These are phyloP conservation scores for Drosophila equinoxialis DNA, from an alignment of 1,140 invertebrate species.

Conservation along the genomic window DNA sequence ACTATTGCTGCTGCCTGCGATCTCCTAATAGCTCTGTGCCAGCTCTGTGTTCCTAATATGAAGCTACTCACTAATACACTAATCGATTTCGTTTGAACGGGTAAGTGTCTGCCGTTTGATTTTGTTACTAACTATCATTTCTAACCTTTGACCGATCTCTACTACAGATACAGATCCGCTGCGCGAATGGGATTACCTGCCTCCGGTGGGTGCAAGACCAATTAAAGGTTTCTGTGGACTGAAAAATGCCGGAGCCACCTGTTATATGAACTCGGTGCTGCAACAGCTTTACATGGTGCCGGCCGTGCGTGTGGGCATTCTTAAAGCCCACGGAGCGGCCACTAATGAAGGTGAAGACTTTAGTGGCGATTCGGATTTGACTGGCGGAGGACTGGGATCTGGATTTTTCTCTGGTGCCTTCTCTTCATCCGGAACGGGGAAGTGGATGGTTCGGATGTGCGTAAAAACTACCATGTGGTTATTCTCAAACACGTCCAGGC, in stretches of 20 bases:
- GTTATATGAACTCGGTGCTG: slow-evolving; percentile 99
- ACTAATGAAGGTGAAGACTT: slow-evolving; percentile 95
- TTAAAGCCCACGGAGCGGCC: slow-evolving; percentile 91
- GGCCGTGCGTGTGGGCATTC: slow-evolving; percentile 91
- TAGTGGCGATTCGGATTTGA: slow-evolving; percentile 87
- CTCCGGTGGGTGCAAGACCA: slow-evolving; percentile 95
- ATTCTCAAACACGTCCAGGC: slow-evolving; percentile 98
- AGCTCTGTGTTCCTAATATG: slow-evolving; percentile 96
- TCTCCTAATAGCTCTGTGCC: slow-evolving; percentile 93
- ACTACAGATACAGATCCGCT: slow-evolving; percentile 90
- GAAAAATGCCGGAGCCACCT: slow-evolving; percentile 99
- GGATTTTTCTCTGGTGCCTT: slow-evolving; percentile 55
- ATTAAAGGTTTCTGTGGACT: slow-evolving; percentile 96
- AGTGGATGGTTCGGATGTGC: slow-evolving; percentile 64
- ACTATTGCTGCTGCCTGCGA: slow-evolving; percentile 96
- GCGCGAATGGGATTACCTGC: slow-evolving; percentile 98
- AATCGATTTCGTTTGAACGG: slow-evolving; percentile 96
- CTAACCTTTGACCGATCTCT: slow-evolving; percentile 34
- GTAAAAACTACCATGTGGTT: slow-evolving; percentile 96
- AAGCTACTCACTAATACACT: slow-evolving; percentile 93
- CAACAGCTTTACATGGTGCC: slow-evolving; percentile 99
- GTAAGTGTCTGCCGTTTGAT: slow-evolving; percentile 81
- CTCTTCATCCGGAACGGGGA: slow-evolving; percentile 58
- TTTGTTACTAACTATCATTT: neutral
- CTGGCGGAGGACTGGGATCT: slow-evolving; percentile 48